Percentiles rank a stretch among this genome's conserved stretches.
These are phyloP conservation scores for Hydrozoanthus tunicans DNA, from an alignment of 64 coral and sea anemone species.

Conservation along the genomic window DNA sequence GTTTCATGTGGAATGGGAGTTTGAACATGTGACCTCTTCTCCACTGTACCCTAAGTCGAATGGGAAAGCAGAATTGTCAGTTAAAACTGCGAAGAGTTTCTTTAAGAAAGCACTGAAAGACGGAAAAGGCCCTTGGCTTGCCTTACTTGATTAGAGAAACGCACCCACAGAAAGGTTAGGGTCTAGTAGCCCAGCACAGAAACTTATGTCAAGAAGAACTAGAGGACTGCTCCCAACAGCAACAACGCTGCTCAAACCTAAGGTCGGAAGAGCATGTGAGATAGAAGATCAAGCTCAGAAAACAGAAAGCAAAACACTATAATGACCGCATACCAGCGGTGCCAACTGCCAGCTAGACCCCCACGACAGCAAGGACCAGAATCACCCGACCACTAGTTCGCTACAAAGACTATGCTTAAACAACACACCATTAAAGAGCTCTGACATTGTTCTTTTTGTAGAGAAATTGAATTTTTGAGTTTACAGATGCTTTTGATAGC, in stretches of 20 bases:
- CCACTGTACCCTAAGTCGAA: conserved; percentile 2
- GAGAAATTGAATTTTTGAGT: no score
- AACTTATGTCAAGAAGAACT: background rate
- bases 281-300: background rate
- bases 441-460: no score
- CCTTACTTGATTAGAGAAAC: conserved; percentile 11
- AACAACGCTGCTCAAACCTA: background rate
- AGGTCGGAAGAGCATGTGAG: background rate
- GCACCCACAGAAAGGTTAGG: background rate
- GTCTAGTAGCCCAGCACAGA: conserved; percentile 13
- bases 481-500: no score
- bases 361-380: no score
- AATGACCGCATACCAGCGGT: background rate
- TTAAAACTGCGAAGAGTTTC: conserved; percentile 44
- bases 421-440: no score
- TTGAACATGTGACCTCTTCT: background rate
- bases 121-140: conserved; percentile 46
- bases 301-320: background rate
- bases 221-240: background rate
- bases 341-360: background rate
- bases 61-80: conserved; percentile 20
- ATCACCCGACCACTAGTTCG: no score
- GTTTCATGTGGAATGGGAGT: conserved; percentile 16
- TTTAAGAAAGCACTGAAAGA: conserved; percentile 62
- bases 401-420: no score